Percentiles rank a stretch among this genome's conserved stretches.
Conservation (phyloP, 2,888 invertebrate species). For the Coelinius sp. region DNA sequence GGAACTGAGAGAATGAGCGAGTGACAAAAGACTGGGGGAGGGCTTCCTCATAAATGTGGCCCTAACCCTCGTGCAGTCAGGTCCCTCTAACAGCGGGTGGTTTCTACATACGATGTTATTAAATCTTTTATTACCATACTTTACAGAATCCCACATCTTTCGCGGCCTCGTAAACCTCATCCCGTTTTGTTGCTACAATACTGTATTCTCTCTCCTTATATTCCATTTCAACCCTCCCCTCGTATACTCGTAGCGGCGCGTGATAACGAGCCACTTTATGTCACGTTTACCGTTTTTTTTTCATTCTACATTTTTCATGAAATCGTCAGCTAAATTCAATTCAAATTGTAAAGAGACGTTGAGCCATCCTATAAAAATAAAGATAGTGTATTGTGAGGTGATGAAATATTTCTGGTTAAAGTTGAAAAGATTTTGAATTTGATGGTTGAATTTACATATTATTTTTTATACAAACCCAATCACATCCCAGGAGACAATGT, state of each 20-base stretch:
- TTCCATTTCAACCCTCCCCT: not conserved
- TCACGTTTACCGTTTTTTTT: not conserved
- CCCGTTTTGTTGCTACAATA: conserved; percentile 20
- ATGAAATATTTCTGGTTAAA: too few relatives aligned
- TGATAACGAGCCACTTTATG: conserved; percentile 4
- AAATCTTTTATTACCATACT: conserved; percentile 53
- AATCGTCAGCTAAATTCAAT: not conserved
- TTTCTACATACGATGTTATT: conserved; percentile 51
- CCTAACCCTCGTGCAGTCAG: not conserved
- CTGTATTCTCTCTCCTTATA: not conserved
- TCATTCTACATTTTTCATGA: not conserved
- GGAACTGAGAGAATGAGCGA: not conserved
- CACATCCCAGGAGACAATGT: too few relatives aligned
- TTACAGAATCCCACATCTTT: conserved; percentile 28
- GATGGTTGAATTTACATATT: too few relatives aligned
- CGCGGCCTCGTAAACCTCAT: conserved; percentile 24
- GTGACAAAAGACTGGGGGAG: not conserved
- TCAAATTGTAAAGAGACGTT: not conserved
- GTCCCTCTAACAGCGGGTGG: conserved; percentile 29
- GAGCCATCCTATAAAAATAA: not conserved
- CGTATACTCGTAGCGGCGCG: too few relatives aligned
- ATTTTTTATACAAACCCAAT: too few relatives aligned
- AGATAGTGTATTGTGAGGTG: not conserved
- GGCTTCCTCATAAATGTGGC: conserved; percentile 19
- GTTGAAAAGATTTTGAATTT: too few relatives aligned